These are phyloP conservation scores for Zaprionus nigranus DNA, from an alignment of 1,140 invertebrate species.

Conservation along the genomic window DNA sequence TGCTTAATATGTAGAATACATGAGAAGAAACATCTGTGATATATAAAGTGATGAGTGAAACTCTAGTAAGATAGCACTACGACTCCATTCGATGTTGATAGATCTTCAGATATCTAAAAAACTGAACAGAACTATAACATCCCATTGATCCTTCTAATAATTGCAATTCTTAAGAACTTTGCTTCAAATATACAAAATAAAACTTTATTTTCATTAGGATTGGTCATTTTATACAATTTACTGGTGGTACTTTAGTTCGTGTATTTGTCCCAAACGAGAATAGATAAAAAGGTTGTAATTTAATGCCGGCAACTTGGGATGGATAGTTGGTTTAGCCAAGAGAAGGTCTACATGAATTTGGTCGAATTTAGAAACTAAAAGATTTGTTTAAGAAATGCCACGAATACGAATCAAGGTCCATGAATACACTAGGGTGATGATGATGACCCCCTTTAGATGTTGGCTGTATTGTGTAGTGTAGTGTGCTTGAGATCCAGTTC, in stretches of 20 bases:
- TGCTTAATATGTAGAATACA: neutral
- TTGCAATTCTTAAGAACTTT: neutral
- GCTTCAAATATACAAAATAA: neutral
- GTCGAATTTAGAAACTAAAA: conserved; percentile 12
- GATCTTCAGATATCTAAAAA: no score
- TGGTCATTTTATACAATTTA: neutral
- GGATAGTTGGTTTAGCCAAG: neutral
- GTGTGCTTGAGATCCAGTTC: conserved; percentile 39
- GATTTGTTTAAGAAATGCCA: conserved; percentile 29
- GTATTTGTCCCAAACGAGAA: conserved; percentile 12
- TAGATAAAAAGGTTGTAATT: conserved; percentile 30
- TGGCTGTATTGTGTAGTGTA: conserved; percentile 2
- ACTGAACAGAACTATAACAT: no score
- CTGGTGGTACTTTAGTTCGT: neutral
- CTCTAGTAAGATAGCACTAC: no score
- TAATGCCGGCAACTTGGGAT: neutral
- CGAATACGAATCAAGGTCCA: conserved; percentile 28
- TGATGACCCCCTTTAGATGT: neutral
- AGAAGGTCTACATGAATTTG: conserved; percentile 1
- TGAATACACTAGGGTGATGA: neutral
- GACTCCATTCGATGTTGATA: no score
- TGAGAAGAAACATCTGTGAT: neutral
- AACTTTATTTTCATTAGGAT: neutral
- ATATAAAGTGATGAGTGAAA: no score
- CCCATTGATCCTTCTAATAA: no score